Evolutionary conservation across 2,888 invertebrate genomes (phyloP).

Genomic region (Alcis repandata): DNA sequence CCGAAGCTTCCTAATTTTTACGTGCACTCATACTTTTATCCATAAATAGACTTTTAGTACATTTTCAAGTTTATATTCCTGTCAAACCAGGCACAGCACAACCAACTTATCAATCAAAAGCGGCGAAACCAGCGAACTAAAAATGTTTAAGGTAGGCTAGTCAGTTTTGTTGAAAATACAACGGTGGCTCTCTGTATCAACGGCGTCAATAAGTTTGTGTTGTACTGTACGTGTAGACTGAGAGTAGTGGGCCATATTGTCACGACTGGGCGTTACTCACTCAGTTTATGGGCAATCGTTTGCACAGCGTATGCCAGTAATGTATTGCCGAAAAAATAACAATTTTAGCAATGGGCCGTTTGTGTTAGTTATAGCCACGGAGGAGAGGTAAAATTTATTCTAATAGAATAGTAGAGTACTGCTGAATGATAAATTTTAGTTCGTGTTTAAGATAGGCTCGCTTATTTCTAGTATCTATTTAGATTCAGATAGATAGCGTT

Average conservation of each 20-base stretch:
- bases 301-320: conserved; percentile 39
- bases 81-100: not conserved
- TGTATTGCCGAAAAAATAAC: conserved; percentile 42
- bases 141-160: not conserved
- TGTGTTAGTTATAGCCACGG: conserved; percentile 29
- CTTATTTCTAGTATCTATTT: not conserved
- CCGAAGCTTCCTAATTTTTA: not conserved
- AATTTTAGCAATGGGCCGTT: conserved; percentile 37
- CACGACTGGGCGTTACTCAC: conserved; percentile 59
- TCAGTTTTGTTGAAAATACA: not conserved
- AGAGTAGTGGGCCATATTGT: conserved; percentile 59
- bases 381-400: conserved; percentile 24
- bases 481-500: not conserved
- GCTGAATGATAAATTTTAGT: conserved; percentile 9
- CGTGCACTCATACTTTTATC: not conserved
- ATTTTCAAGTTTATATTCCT: not conserved
- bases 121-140: not conserved
- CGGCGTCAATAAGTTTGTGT: not conserved
- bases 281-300: conserved; percentile 53
- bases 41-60: not conserved
- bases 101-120: not conserved
- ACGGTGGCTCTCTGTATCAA: not conserved
- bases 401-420: conserved; percentile 17
- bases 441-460: conserved; percentile 9
- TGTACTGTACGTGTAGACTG: conserved; percentile 5